Evolutionary conservation across 2,113 vertebrate species (phyloP).

Genomic region (Pithys albifrons): DNA sequence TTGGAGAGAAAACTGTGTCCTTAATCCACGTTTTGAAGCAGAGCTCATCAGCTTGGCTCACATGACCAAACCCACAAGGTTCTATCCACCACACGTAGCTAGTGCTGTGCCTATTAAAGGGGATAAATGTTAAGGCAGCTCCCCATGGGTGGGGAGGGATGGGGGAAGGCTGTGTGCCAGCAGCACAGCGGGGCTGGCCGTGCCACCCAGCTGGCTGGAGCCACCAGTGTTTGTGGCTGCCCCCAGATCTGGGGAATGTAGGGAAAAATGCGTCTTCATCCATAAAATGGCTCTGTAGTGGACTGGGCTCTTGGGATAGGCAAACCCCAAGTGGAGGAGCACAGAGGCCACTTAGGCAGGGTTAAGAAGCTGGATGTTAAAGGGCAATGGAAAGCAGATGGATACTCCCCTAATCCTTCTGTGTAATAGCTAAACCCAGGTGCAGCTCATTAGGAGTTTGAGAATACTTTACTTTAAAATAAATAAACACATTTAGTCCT

Average conservation of each 20-base stretch:
- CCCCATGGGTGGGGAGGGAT: accelerated
- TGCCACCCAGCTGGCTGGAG: background rate
- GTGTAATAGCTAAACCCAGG: background rate
- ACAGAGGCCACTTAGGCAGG: background rate
- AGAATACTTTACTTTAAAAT: background rate
- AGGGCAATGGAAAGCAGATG: background rate
- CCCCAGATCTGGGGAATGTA: background rate
- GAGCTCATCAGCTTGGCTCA: background rate
- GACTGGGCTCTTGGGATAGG: background rate
- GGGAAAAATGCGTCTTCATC: background rate
- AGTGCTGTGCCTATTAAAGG: background rate
- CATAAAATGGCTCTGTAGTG: background rate
- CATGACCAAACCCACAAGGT: accelerated
- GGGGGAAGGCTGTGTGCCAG: background rate
- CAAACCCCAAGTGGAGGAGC: background rate
- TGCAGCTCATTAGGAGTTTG: background rate
- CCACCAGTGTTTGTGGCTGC: accelerated
- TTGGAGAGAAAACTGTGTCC: background rate
- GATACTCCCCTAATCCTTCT: background rate
- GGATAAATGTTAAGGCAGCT: background rate
- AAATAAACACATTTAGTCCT: background rate
- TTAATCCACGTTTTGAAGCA: background rate
- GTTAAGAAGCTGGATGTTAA: background rate
- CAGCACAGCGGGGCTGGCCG: accelerated
- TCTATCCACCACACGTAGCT: background rate